Conservation (phyloP, 2,888 invertebrate genomes). For the Unio delphinus region DNA sequence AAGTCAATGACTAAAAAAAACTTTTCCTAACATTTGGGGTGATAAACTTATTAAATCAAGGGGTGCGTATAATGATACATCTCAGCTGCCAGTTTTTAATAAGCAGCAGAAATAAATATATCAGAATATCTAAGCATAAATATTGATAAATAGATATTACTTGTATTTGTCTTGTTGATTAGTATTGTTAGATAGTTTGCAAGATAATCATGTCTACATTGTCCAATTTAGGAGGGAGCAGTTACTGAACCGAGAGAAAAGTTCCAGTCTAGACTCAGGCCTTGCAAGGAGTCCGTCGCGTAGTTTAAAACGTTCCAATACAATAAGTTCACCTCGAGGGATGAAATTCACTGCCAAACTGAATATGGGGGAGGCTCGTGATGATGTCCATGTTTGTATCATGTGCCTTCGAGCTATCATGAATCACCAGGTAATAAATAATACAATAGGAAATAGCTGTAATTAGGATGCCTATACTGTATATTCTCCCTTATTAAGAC, state of each 20-base stretch:
- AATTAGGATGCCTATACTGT: too few relatives aligned
- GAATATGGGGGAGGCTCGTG: slow-evolving; percentile 78
- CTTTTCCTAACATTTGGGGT: too few relatives aligned
- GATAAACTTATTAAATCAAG: too few relatives aligned
- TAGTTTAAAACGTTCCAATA: slow-evolving; percentile 60
- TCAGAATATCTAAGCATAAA: too few relatives aligned
- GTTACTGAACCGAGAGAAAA: slow-evolving; percentile 61
- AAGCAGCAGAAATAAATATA: too few relatives aligned
- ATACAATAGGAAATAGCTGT: too few relatives aligned
- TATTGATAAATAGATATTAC: too few relatives aligned
- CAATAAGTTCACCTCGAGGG: slow-evolving; percentile 58
- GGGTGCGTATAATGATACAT: too few relatives aligned
- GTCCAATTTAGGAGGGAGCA: slow-evolving; percentile 56
- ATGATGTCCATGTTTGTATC: slow-evolving; percentile 99
- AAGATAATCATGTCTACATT: neutral
- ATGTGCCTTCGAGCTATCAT: slow-evolving; percentile 99
- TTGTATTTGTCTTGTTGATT: too few relatives aligned
- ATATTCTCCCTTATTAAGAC: too few relatives aligned
- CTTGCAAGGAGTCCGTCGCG: slow-evolving; percentile 47
- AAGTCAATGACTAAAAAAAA: too few relatives aligned
- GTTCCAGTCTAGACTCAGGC: slow-evolving; percentile 61
- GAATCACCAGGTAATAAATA: slow-evolving; percentile 88
- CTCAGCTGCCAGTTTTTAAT: too few relatives aligned
- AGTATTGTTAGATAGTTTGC: neutral
- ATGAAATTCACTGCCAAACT: slow-evolving; percentile 60